Conservation (phyloP, 2,113 vertebrate species). For the Scatophagus argus region DNA sequence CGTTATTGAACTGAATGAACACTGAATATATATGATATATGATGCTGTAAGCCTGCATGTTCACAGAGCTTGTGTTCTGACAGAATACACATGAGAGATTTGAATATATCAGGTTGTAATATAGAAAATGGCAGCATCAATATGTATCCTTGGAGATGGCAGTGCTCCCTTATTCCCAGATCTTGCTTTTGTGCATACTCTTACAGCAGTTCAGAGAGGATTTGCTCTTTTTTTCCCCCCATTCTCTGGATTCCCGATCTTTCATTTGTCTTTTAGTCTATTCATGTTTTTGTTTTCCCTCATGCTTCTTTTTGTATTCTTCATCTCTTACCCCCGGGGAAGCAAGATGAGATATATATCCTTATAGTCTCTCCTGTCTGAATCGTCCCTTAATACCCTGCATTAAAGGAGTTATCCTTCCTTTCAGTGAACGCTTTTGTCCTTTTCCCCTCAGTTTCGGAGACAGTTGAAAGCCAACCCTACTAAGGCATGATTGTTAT, state of each 20-base stretch:
- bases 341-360: neutral
- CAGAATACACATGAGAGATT: slow-evolving; percentile 15
- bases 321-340: slow-evolving; percentile 12
- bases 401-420: slow-evolving; percentile 28
- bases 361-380: slow-evolving; percentile 15
- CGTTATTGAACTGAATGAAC: too few species aligned
- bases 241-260: slow-evolving; percentile 5
- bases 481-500: neutral
- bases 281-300: slow-evolving; percentile 4
- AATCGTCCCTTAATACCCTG: slow-evolving; percentile 27
- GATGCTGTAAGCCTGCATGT: neutral
- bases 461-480: slow-evolving; percentile 19
- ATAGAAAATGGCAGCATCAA: neutral
- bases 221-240: slow-evolving; percentile 33
- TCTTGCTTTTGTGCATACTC: slow-evolving; percentile 13
- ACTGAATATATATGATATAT: neutral
- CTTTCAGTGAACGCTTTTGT: neutral
- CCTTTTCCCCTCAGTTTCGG: slow-evolving; percentile 1
- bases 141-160: slow-evolving; percentile 32
- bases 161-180: slow-evolving; percentile 16
- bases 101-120: slow-evolving; percentile 7
- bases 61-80: slow-evolving; percentile 7
- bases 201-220: slow-evolving; percentile 3
- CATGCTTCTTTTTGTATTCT: slow-evolving; percentile 15
- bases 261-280: neutral